phyloP scores from a whole-genome alignment of 2,113 vertebrate genomes.

The Lepisosteus osseus region DNA sequence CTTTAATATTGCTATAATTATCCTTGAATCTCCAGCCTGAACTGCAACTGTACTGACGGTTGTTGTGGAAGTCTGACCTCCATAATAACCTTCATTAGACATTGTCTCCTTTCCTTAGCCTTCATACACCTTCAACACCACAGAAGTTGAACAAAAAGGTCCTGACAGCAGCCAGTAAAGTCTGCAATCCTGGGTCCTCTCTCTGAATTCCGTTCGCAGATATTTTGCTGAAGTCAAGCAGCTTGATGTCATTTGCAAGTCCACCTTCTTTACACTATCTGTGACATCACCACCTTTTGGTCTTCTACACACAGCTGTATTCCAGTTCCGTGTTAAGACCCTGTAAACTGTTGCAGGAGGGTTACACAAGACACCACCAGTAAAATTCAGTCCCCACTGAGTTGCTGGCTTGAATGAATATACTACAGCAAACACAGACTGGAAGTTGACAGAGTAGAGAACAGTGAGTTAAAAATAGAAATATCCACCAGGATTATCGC shows the following conservation, averaged over 20 bases:
- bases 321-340: not conserved
- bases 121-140: conserved; percentile 18
- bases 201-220: not conserved
- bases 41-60: conserved; percentile 78
- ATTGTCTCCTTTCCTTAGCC: conserved; percentile 44
- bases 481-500: conserved; percentile 78
- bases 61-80: conserved; percentile 64
- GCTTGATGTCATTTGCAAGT: not conserved
- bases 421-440: conserved; percentile 50
- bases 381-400: conserved; percentile 3
- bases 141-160: conserved; percentile 5
- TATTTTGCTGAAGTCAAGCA: not conserved
- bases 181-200: not conserved
- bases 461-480: conserved; percentile 85
- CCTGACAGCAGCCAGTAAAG: conserved; percentile 2
- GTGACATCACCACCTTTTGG: conserved; percentile 2
- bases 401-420: conserved; percentile 25
- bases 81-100: conserved; percentile 52
- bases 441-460: conserved; percentile 69
- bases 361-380: conserved; percentile 12
- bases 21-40: conserved; percentile 73
- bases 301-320: conserved; percentile 9
- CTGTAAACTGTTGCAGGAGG: not conserved
- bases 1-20: conserved; percentile 78
- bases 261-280: not conserved